Percentiles rank a stretch among this genome's conserved stretches.
phyloP scores from a whole-genome alignment of 2,113 vertebrate genomes.

The Gallinago jamesoni region DNA sequence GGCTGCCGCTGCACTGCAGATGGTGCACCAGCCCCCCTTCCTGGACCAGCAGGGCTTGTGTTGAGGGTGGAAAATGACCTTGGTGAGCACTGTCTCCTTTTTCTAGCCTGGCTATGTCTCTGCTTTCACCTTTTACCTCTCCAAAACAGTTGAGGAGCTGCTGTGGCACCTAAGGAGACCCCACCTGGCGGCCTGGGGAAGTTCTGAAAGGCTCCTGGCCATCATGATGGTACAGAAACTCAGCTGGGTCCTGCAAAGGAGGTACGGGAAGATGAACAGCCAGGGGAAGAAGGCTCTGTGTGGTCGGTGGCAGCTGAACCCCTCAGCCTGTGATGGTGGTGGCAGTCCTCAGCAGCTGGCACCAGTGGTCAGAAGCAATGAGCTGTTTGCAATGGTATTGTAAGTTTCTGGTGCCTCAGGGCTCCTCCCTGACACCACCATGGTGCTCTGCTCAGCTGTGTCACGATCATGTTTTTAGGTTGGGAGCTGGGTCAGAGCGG shows the following conservation, averaged over 20 bases:
- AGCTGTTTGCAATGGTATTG: neutral
- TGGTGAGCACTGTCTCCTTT: fast-evolving
- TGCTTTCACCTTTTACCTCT: neutral
- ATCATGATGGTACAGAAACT: fast-evolving
- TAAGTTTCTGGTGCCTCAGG: neutral
- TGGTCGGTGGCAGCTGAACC: neutral
- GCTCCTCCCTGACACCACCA: neutral
- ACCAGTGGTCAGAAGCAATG: fast-evolving
- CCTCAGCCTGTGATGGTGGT: fast-evolving
- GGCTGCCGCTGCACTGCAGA: neutral
- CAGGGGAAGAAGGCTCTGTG: fast-evolving
- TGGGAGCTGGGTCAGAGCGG: neutral
- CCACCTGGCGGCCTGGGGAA: neutral
- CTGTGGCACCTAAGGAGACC: neutral
- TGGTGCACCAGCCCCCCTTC: neutral
- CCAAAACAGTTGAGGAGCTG: neutral
- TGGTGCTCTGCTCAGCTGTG: neutral
- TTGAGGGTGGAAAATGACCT: neutral
- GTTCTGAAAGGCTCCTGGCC: fast-evolving
- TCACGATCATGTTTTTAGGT: fast-evolving
- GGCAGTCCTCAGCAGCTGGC: neutral
- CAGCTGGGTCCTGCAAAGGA: neutral
- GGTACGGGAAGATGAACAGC: neutral
- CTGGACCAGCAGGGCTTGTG: neutral
- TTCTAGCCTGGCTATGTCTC: neutral